Conservation (phyloP, 2,113 vertebrate genomes). For the Phaethornis superciliosus region DNA sequence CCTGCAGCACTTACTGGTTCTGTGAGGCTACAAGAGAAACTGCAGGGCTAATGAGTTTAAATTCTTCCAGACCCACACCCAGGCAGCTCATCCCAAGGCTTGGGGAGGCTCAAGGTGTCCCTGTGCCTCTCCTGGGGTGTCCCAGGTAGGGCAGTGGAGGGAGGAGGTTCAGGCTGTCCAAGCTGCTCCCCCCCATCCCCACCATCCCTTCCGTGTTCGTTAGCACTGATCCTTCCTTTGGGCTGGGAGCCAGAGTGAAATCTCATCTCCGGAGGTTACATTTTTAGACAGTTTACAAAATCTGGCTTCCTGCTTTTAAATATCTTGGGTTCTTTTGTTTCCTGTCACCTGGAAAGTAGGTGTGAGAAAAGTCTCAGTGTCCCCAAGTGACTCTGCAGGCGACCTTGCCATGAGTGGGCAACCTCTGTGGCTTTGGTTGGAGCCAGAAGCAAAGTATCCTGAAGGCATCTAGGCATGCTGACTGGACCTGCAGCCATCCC, state of each 20-base stretch:
- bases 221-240: background rate
- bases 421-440: background rate
- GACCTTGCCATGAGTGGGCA: background rate
- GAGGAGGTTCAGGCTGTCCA: background rate
- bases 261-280: conserved; percentile 37
- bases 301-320: conserved; percentile 48
- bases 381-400: background rate
- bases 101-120: fast-evolving
- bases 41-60: fast-evolving
- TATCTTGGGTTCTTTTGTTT: conserved; percentile 15
- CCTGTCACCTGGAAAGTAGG: conserved; percentile 28
- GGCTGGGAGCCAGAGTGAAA: background rate
- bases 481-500: background rate
- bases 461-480: background rate
- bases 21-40: background rate
- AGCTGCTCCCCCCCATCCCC: fast-evolving
- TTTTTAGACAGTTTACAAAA: conserved; percentile 47
- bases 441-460: background rate
- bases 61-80: fast-evolving
- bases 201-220: background rate
- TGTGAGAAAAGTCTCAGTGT: background rate
- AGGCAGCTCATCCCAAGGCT: background rate
- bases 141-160: background rate
- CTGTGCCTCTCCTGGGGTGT: background rate
- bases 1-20: fast-evolving